These are phyloP conservation scores for Kradibia gibbosae DNA, from an alignment of 1,140 invertebrate species.

Conservation along the genomic window DNA sequence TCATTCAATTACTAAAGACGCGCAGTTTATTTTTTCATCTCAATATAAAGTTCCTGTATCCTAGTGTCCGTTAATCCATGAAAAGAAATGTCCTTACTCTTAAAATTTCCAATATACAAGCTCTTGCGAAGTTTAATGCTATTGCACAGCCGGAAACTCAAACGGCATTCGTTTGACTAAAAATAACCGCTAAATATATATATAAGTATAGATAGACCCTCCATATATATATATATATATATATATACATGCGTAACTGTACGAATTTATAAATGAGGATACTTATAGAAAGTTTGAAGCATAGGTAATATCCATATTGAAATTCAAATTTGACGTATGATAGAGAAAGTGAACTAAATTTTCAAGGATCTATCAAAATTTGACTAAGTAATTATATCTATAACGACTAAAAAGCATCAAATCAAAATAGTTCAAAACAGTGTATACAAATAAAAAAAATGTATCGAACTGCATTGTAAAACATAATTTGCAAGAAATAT, in stretches of 20 bases:
- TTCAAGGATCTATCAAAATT: neutral
- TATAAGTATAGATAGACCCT: neutral
- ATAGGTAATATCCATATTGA: constrained; percentile 31
- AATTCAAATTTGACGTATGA: constrained; percentile 11
- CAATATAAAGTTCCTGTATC: constrained; percentile 29
- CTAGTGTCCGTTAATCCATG: constrained; percentile 12
- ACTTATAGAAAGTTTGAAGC: constrained; percentile 33
- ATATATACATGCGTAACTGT: neutral
- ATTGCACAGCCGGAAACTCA: neutral
- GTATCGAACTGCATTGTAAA: too few species aligned
- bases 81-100: constrained; percentile 20
- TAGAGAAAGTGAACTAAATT: neutral
- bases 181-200: neutral
- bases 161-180: constrained; percentile 23
- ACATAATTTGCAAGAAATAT: too few species aligned
- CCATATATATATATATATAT: neutral
- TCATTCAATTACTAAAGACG: constrained; percentile 4
- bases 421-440: too few species aligned
- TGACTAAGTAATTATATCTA: too few species aligned
- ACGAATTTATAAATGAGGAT: neutral
- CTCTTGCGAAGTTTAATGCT: constrained; percentile 17
- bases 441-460: too few species aligned
- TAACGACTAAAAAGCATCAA: too few species aligned
- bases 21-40: constrained; percentile 29
- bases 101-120: neutral